A percentile compares a stretch with the other conserved stretches of the same genome.
Evolutionary conservation across 2,797 vertebrate genomes (phyloP).

Genomic region (Haliaeetus vocifer): DNA sequence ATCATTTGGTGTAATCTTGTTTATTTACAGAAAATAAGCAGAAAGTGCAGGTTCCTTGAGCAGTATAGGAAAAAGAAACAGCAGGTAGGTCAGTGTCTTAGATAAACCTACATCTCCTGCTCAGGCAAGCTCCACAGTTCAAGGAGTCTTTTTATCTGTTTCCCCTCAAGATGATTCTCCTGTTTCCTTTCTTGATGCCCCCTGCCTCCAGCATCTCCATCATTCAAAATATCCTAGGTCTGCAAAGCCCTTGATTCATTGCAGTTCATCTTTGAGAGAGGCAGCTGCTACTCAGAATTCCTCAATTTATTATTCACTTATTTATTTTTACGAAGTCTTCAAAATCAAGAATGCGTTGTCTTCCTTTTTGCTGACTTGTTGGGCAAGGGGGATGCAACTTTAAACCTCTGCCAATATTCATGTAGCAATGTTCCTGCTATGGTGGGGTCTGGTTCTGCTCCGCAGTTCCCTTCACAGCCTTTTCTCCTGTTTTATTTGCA

Average conservation of each 20-base stretch:
- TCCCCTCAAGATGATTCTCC: not conserved
- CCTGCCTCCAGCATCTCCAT: not conserved
- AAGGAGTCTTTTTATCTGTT: not conserved
- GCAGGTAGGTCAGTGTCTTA: not conserved
- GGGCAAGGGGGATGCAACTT: not conserved
- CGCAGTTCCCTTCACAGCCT: not conserved
- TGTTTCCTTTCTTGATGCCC: not conserved
- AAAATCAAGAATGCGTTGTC: fast-evolving
- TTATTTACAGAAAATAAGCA: slow-evolving; percentile 43
- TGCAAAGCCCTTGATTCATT: not conserved
- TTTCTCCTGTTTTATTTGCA: not conserved
- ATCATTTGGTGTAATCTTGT: slow-evolving; percentile 31
- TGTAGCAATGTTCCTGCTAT: not conserved
- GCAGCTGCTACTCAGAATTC: not conserved
- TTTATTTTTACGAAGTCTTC: not conserved
- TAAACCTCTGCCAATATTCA: fast-evolving
- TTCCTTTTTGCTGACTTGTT: not conserved
- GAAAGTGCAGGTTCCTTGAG: slow-evolving; percentile 3
- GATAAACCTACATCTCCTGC: not conserved
- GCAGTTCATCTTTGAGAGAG: not conserved
- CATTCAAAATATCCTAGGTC: not conserved
- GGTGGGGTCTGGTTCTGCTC: not conserved
- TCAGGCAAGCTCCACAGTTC: not conserved
- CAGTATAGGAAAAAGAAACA: not conserved
- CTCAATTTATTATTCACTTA: not conserved